Conservation (phyloP, 2,888 invertebrate genomes). For the Plusia festucae region DNA sequence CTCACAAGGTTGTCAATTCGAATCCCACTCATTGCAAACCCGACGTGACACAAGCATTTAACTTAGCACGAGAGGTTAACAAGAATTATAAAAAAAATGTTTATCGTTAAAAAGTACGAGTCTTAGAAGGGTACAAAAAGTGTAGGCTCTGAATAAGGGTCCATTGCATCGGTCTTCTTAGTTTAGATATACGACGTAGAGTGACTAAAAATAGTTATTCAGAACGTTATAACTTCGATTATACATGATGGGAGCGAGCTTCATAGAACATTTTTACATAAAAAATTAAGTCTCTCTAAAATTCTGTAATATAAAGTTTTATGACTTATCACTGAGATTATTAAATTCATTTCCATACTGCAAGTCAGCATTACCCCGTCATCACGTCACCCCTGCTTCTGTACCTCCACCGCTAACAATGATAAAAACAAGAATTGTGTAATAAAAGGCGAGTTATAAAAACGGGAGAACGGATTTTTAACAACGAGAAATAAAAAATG, state of each 20-base stretch:
- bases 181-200: too few relatives aligned
- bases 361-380: conserved; percentile 59
- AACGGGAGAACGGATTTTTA: conserved; percentile 71
- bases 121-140: not conserved
- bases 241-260: not conserved
- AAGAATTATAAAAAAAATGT: too few relatives aligned
- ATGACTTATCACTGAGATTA: conserved; percentile 49
- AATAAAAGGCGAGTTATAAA: conserved; percentile 70
- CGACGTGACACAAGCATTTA: too few relatives aligned
- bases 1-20: too few relatives aligned
- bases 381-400: conserved; percentile 53
- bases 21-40: too few relatives aligned
- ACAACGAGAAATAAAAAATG: conserved; percentile 70
- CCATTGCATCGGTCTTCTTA: too few relatives aligned
- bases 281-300: conserved; percentile 23
- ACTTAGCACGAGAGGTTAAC: too few relatives aligned
- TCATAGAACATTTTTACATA: conserved; percentile 10
- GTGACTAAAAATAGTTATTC: not conserved
- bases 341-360: conserved; percentile 55
- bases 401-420: conserved; percentile 58
- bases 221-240: not conserved
- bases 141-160: too few relatives aligned
- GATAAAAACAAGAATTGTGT: conserved; percentile 62
- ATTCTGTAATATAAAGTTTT: conserved; percentile 39
- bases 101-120: not conserved